Evolutionary conservation across 2,797 vertebrate species (phyloP).

Genomic region (Takifugu rubripes): DNA sequence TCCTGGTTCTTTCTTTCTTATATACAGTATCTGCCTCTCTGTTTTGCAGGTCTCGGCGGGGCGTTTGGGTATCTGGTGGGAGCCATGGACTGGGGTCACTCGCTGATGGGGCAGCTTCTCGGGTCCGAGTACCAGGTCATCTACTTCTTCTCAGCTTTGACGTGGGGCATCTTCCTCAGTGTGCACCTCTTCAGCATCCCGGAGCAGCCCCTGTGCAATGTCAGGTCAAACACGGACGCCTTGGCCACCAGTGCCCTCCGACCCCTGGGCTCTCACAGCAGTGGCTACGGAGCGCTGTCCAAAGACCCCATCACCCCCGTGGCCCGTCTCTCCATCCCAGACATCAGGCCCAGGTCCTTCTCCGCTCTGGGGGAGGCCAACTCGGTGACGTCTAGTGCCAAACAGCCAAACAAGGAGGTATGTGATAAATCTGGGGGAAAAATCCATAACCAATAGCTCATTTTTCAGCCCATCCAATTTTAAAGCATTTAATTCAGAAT

Average conservation of each 20-base stretch:
- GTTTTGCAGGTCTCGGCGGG: constrained; percentile 86
- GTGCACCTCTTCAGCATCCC: constrained; percentile 92
- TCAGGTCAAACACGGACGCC: neutral
- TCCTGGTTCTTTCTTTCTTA: too few species aligned
- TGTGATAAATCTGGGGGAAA: neutral
- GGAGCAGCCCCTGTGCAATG: constrained; percentile 78
- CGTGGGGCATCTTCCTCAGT: constrained; percentile 81
- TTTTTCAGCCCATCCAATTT: too few species aligned
- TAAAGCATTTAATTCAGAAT: too few species aligned
- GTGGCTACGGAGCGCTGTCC: constrained; percentile 75
- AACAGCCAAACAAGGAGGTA: constrained; percentile 72
- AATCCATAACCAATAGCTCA: too few species aligned
- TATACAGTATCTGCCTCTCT: constrained; percentile 8
- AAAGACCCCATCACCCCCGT: constrained; percentile 54
- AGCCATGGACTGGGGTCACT: constrained; percentile 90
- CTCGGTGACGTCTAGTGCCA: constrained; percentile 68
- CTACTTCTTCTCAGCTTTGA: constrained; percentile 86
- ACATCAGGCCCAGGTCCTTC: constrained; percentile 66
- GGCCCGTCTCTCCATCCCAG: constrained; percentile 25
- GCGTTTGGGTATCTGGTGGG: constrained; percentile 90
- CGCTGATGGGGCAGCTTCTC: constrained; percentile 78
- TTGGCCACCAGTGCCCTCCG: constrained; percentile 46
- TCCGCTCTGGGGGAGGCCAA: constrained; percentile 70
- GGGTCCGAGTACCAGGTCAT: constrained; percentile 95
- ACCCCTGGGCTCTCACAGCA: constrained; percentile 56